These are phyloP conservation scores for Mythimna albipuncta DNA, from an alignment of 2,888 invertebrate species.

Conservation along the genomic window DNA sequence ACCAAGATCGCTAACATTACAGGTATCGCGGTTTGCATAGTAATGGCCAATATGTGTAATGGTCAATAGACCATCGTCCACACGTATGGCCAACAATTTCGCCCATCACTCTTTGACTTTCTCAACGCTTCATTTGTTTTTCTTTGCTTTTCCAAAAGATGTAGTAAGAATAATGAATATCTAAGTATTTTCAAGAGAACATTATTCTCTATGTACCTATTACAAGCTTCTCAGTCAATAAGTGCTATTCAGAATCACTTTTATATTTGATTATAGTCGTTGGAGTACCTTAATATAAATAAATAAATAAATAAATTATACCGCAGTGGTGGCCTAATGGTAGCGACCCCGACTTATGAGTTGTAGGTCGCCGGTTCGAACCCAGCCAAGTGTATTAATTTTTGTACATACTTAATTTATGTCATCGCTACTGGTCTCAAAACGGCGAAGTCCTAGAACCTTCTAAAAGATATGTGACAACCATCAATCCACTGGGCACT, in stretches of 20 bases:
- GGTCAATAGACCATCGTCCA: slow-evolving; percentile 12
- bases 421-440: no score
- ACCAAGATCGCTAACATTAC: background rate
- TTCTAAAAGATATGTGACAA: no score
- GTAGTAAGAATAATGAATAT: background rate
- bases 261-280: background rate
- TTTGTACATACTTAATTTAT: no score
- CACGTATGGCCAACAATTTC: slow-evolving; percentile 34
- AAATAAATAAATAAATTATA: no score
- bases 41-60: slow-evolving; percentile 20
- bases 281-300: no score
- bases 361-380: no score
- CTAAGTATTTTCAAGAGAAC: background rate
- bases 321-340: no score
- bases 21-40: slow-evolving; percentile 41
- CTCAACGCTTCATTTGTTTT: slow-evolving; percentile 26
- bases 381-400: no score
- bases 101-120: slow-evolving; percentile 50
- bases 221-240: background rate
- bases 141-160: slow-evolving; percentile 27
- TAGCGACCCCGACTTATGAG: no score
- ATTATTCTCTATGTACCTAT: background rate
- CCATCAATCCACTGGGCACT: no score
- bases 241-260: background rate
- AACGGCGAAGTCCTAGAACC: no score